phyloP scores from a whole-genome alignment of 2,797 vertebrate genomes.

The Aeoliscus strigatus region DNA sequence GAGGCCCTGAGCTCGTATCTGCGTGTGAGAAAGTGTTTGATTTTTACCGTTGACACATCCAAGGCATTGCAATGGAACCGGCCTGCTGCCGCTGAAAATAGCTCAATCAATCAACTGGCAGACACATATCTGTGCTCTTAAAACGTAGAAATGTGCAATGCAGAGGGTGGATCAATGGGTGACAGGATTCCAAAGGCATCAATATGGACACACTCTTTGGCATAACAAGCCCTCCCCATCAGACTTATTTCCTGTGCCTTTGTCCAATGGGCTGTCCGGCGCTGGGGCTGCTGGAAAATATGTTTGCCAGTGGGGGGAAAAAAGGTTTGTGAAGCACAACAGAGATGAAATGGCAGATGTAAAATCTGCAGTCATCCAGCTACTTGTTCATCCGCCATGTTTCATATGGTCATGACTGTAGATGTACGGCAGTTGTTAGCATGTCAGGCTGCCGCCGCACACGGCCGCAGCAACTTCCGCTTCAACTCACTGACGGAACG shows the following conservation, averaged over 20 bases:
- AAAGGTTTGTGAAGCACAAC: slow-evolving; percentile 68
- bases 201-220: slow-evolving; percentile 67
- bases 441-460: too few species aligned
- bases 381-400: neutral
- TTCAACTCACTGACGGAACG: too few species aligned
- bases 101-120: slow-evolving; percentile 72
- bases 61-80: slow-evolving; percentile 57
- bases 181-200: slow-evolving; percentile 70
- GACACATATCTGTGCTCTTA: slow-evolving; percentile 73
- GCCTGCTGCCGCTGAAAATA: slow-evolving; percentile 59
- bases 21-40: slow-evolving; percentile 59
- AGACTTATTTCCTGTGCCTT: slow-evolving; percentile 60
- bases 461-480: too few species aligned
- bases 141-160: slow-evolving; percentile 71
- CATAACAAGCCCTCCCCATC: slow-evolving; percentile 62
- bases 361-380: slow-evolving; percentile 6
- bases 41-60: slow-evolving; percentile 60
- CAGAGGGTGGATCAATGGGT: slow-evolving; percentile 62
- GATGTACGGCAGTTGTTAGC: slow-evolving; percentile 13
- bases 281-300: slow-evolving; percentile 53
- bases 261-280: slow-evolving; percentile 42
- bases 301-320: slow-evolving; percentile 27
- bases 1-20: slow-evolving; percentile 40
- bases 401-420: slow-evolving; percentile 1
- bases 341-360: slow-evolving; percentile 18